A percentile compares a stretch with the other conserved stretches of the same genome.
phyloP scores from a whole-genome alignment of 2,888 invertebrate species.

The Mythimna vitellina region DNA sequence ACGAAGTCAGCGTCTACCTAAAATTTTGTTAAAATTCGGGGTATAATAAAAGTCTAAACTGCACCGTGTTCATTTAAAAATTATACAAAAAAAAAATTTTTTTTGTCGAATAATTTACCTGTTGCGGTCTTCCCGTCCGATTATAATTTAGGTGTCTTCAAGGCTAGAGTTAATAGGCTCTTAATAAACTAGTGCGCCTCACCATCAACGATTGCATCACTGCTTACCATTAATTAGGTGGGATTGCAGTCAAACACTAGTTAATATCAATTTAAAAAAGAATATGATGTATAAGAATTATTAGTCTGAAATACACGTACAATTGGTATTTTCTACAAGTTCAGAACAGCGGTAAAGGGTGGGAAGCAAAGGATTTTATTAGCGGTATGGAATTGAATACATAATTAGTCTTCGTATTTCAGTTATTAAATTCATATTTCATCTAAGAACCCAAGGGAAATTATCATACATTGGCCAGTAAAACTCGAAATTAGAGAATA shows the following conservation, averaged over 20 bases:
- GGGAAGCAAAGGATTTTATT: neutral
- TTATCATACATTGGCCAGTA: neutral
- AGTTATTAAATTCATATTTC: constrained; percentile 7
- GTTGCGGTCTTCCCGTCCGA: too few species aligned
- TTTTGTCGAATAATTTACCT: neutral
- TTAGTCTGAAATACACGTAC: neutral
- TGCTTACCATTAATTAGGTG: too few species aligned
- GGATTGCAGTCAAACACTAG: too few species aligned
- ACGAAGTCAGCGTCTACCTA: neutral
- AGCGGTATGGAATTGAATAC: neutral
- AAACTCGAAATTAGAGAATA: neutral
- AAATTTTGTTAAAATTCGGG: neutral
- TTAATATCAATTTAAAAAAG: neutral
- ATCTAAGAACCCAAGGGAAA: neutral
- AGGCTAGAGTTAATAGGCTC: too few species aligned
- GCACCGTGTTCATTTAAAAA: neutral
- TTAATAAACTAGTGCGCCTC: too few species aligned
- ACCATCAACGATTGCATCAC: too few species aligned
- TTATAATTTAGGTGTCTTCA: too few species aligned
- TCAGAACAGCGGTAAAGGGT: neutral
- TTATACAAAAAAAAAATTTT: neutral
- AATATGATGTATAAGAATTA: too few species aligned
- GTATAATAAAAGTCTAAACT: neutral
- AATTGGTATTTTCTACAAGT: neutral
- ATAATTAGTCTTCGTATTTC: neutral